Percentiles rank a stretch among this genome's conserved stretches.
phyloP scores from a whole-genome alignment of 2,797 vertebrate genomes.

The Microctenopoma lineatum region DNA sequence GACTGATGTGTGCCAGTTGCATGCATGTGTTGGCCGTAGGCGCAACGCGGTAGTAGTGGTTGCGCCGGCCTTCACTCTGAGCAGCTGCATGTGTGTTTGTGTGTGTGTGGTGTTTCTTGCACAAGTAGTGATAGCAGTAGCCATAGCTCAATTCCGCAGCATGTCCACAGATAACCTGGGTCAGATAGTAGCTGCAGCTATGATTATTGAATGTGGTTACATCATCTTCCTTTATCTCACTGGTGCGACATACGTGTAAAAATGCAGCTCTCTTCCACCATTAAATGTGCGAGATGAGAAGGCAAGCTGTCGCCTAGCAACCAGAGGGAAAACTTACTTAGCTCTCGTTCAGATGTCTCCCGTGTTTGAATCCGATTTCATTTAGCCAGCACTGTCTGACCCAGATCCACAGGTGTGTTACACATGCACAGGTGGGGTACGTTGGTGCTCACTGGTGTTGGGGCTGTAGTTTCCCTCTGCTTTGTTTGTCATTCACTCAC shows the following conservation, averaged over 20 bases:
- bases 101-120: constrained; percentile 55
- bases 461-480: constrained; percentile 20
- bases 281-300: too few relatives aligned
- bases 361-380: background rate
- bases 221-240: too few relatives aligned
- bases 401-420: constrained; percentile 40
- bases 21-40: constrained; percentile 58
- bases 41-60: constrained; percentile 23
- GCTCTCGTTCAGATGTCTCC: too few relatives aligned
- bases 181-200: constrained; percentile 44
- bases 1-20: constrained; percentile 58
- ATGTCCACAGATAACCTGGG: constrained; percentile 54
- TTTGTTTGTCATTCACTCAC: constrained; percentile 18
- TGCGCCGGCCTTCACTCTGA: constrained; percentile 23
- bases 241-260: too few relatives aligned
- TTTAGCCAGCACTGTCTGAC: constrained; percentile 49
- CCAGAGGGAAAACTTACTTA: background rate
- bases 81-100: constrained; percentile 71
- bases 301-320: background rate
- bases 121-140: constrained; percentile 31
- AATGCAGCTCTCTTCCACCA: too few relatives aligned
- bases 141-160: constrained; percentile 49
- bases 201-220: background rate
- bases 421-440: constrained; percentile 24
- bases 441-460: constrained; percentile 61